Evolutionary conservation across 1,140 invertebrate genomes (phyloP).

Genomic region (Halesus radiatus): DNA sequence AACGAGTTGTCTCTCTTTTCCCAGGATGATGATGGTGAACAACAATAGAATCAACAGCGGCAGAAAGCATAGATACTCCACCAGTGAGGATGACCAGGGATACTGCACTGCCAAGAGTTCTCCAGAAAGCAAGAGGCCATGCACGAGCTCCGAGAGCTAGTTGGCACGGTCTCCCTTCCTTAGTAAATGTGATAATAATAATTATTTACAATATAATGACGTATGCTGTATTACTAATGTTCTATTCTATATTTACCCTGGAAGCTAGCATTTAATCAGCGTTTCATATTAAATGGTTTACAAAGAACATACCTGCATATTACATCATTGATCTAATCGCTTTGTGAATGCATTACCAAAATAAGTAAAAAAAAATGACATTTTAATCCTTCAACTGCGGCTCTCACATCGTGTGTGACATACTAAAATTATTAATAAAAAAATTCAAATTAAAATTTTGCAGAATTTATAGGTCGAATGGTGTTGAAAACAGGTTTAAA

Average conservation of each 20-base stretch:
- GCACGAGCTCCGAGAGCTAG: slow-evolving; percentile 24
- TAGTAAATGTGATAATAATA: slow-evolving; percentile 2
- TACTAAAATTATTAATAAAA: no score
- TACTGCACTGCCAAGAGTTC: slow-evolving; percentile 51
- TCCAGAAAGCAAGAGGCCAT: slow-evolving; percentile 37
- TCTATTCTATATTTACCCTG: slow-evolving; percentile 7
- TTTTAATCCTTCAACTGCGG: no score
- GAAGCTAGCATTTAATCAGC: slow-evolving; percentile 11
- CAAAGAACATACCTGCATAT: neutral
- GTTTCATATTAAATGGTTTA: neutral
- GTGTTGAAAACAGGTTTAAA: no score
- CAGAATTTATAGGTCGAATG: no score
- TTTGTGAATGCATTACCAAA: neutral
- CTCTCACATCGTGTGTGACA: no score
- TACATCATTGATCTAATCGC: neutral
- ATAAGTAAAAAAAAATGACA: no score
- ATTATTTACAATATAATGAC: neutral
- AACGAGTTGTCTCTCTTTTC: neutral
- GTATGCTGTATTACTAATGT: neutral
- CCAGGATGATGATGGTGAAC: slow-evolving; percentile 42
- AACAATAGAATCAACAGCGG: slow-evolving; percentile 1
- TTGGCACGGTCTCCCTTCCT: slow-evolving; percentile 7
- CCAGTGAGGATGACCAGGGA: slow-evolving; percentile 41
- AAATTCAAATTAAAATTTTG: no score
- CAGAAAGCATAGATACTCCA: slow-evolving; percentile 29